Evolutionary conservation across 2,113 vertebrate genomes (phyloP), one percentile per base, ranked within the genome.

Genomic region (Pandion haliaetus): DNA sequence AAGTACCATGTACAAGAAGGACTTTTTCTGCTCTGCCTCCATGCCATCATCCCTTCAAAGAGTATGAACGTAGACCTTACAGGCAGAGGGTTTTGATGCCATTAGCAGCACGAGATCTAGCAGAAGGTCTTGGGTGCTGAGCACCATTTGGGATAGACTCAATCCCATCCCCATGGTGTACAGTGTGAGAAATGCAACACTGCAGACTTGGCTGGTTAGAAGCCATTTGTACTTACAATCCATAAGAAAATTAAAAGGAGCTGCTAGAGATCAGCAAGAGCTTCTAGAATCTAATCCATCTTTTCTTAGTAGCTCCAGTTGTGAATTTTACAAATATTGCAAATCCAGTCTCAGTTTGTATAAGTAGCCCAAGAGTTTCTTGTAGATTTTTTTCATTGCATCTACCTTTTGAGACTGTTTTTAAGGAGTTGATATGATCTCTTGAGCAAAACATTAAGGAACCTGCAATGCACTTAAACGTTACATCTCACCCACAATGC

Each of bases 211-310:
- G 9, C 26, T 58, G 8, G 12, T 44, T 81, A 57, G 19, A 82
- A 67, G 26, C 23, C 0, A 0, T 17, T 72, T 1, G 0, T 4
- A 36, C 12, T 40, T 42, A 42, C 17, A 47, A 31, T 23, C 20
- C 34, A 17, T 9, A 38, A 40, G 15, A 67, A 85, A 71, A 85
- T 28, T 21, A 69, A 62, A 83, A 79, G 49, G 10, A 47, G 13
- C 14, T 69, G 11, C 54, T 15, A 38, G 16, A 49, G 38, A 29
- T 19, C 25, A 73, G 47, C 9, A 59, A 40, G 10, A 69, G 14
- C 12, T 91, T 82, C n/a, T 26, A 61, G 20, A 72, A 52, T 36
- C 25, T 24, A 34, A 54, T n/a, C 14, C 4, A n/a, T 29, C 10
- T 45, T 72, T 58, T 52, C 29, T 52, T 34, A n/a, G 36, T 10